Conservation (phyloP, 2,797 vertebrate species). For the Acanthiza pusilla region DNA sequence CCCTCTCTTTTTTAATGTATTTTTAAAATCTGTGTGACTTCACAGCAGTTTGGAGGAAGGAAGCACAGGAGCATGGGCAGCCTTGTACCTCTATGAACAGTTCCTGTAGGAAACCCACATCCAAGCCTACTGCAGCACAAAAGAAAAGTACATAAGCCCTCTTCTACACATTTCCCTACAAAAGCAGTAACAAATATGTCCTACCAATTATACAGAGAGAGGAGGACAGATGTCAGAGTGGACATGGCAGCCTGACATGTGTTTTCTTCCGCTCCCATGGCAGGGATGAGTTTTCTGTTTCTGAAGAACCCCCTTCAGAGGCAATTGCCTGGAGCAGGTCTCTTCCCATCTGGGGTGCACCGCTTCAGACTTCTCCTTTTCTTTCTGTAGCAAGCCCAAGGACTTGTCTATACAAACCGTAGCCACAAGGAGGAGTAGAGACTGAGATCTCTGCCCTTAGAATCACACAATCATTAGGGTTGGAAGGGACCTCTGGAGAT, state of each 20-base stretch:
- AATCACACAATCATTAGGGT: neutral
- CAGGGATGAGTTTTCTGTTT: neutral
- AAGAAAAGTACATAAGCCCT: neutral
- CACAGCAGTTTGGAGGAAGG: neutral
- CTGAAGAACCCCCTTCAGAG: neutral
- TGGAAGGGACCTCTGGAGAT: neutral
- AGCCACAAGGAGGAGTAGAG: neutral
- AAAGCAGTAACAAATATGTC: neutral
- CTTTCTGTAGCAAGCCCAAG: neutral
- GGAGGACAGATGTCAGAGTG: neutral
- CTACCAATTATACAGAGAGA: neutral
- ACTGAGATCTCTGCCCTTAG: neutral
- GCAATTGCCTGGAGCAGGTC: neutral
- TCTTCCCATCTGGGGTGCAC: neutral
- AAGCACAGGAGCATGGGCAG: neutral
- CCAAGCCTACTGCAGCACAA: neutral
- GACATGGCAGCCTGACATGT: neutral
- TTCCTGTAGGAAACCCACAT: neutral
- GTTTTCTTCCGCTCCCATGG: neutral
- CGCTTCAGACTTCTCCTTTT: neutral
- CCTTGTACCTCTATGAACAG: neutral
- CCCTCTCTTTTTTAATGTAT: neutral
- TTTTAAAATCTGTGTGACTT: neutral
- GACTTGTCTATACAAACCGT: neutral
- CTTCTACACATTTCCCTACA: neutral